Conservation (phyloP, 2,113 vertebrate genomes). For the Prinia subflava region DNA sequence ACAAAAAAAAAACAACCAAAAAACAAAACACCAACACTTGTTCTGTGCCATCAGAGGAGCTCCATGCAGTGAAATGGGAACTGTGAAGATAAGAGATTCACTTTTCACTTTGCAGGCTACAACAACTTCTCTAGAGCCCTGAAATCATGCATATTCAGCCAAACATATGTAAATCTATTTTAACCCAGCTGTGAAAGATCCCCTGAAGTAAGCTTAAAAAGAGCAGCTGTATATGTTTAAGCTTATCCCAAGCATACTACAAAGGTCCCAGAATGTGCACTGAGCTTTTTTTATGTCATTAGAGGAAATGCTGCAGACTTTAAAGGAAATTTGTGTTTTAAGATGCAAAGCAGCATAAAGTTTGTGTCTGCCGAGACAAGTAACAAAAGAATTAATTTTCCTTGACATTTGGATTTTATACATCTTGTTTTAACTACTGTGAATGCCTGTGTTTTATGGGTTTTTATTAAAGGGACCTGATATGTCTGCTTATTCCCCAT, state of each 20-base stretch:
- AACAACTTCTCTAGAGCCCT: constrained; percentile 18
- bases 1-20: fast-evolving
- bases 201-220: constrained; percentile 28
- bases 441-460: not conserved
- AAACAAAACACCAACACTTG: not conserved
- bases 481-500: not conserved
- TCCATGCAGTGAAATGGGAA: not conserved
- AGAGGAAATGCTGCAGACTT: constrained; percentile 45
- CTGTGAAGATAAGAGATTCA: not conserved
- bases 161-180: constrained; percentile 17
- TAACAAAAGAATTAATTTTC: constrained; percentile 61
- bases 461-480: not conserved
- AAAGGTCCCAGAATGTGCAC: constrained; percentile 29
- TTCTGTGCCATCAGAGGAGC: not conserved
- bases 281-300: constrained; percentile 10
- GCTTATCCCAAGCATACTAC: not conserved
- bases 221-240: constrained; percentile 34
- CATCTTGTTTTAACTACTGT: not conserved
- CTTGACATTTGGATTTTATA: constrained; percentile 40
- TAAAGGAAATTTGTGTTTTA: constrained; percentile 36
- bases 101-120: not conserved
- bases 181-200: constrained; percentile 19
- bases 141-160: not conserved
- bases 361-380: not conserved
- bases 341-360: constrained; percentile 29